These are phyloP conservation scores for Phymastichus coffea DNA, from an alignment of 1,140 invertebrate species.

Conservation along the genomic window DNA sequence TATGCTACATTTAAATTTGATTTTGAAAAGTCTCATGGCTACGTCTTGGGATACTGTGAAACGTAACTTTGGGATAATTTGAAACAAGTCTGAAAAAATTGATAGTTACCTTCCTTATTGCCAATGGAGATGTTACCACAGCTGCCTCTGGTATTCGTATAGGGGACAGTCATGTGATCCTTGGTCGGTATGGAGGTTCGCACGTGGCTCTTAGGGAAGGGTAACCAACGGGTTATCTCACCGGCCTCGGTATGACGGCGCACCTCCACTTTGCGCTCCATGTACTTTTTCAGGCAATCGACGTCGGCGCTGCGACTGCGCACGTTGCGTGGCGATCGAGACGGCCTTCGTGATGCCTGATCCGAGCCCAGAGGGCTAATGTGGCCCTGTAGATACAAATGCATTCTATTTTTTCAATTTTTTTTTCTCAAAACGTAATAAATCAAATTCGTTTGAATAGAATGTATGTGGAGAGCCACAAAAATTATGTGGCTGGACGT, in stretches of 20 bases:
- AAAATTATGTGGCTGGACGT: neutral
- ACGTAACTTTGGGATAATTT: no score
- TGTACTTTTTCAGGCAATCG: conserved; percentile 46
- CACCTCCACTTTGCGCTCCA: conserved; percentile 42
- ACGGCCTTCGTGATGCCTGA: conserved; percentile 35
- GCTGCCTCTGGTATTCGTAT: neutral
- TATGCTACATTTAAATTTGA: no score
- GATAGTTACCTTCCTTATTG: neutral
- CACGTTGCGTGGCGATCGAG: conserved; percentile 45
- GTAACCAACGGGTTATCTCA: conserved; percentile 37
- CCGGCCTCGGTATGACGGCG: conserved; percentile 41
- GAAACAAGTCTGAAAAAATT: no score
- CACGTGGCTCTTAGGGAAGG: conserved; percentile 27
- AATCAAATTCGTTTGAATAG: neutral
- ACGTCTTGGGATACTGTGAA: no score
- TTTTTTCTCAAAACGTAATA: neutral
- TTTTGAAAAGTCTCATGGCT: no score
- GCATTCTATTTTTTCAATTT: neutral
- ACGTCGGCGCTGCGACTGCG: conserved; percentile 47
- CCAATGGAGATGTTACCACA: neutral
- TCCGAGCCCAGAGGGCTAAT: conserved; percentile 41
- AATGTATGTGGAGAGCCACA: neutral
- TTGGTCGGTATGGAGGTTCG: conserved; percentile 18
- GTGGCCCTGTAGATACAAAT: conserved; percentile 34
- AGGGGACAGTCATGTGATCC: conserved; percentile 10